These are phyloP conservation scores for Seriola quinqueradiata DNA, from an alignment of 2,113 vertebrate species.

Conservation along the genomic window DNA sequence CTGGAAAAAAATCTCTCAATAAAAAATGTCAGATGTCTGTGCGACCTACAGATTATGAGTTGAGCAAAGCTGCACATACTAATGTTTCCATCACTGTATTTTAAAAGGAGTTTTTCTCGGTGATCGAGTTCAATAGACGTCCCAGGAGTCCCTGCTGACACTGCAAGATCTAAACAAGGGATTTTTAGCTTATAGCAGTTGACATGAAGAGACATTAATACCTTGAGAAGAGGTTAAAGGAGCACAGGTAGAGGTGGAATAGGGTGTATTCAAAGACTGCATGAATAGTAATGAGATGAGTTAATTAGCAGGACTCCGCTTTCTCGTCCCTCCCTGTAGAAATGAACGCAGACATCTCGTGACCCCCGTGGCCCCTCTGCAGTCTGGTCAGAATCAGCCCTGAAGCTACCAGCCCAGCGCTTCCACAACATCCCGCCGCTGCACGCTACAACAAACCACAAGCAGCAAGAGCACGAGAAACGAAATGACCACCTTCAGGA, in stretches of 20 bases:
- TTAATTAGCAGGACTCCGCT: constrained; percentile 40
- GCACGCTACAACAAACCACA: constrained; percentile 10
- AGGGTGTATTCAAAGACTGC: constrained; percentile 24
- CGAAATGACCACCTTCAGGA: constrained; percentile 32
- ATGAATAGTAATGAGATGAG: constrained; percentile 48
- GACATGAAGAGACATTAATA: constrained; percentile 18
- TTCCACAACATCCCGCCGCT: neutral
- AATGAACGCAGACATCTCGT: constrained; percentile 17
- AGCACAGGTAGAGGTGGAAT: constrained; percentile 35
- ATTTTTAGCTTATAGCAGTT: constrained; percentile 36
- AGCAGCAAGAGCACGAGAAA: constrained; percentile 28
- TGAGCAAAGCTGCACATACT: neutral
- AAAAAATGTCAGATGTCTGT: neutral
- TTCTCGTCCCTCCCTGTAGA: constrained; percentile 17
- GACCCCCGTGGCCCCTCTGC: constrained; percentile 26
- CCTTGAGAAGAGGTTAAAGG: constrained; percentile 38
- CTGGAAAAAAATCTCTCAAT: neutral
- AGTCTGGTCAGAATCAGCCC: constrained; percentile 9
- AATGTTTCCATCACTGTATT: constrained; percentile 5
- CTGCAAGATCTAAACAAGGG: constrained; percentile 19
- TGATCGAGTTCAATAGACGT: neutral
- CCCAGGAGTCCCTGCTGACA: constrained; percentile 34
- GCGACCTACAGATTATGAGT: constrained; percentile 13
- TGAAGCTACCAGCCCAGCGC: neutral
- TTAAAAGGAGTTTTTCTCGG: neutral